Conservation (phyloP, 2,797 vertebrate species). For the Chiroxiphia lanceolata region DNA sequence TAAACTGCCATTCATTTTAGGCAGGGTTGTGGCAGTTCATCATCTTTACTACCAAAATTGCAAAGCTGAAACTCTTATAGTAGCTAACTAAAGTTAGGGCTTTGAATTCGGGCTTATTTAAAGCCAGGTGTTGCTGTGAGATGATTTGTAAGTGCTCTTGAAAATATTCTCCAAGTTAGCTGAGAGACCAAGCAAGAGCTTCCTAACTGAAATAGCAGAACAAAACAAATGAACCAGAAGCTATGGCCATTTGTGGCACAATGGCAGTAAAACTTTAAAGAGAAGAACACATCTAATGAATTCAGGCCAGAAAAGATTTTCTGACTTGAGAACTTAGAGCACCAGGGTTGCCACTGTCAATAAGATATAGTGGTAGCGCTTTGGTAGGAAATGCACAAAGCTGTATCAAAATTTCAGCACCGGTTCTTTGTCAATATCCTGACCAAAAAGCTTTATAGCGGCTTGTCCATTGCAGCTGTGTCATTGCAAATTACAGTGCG, state of each 20-base stretch:
- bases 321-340: not conserved
- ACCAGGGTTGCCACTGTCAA: not conserved
- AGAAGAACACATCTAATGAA: not conserved
- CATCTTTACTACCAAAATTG: not conserved
- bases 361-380: not conserved
- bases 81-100: not conserved
- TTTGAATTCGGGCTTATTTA: not conserved
- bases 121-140: not conserved
- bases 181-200: not conserved
- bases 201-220: not conserved
- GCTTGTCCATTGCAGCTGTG: not conserved
- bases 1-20: not conserved
- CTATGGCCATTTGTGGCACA: no score
- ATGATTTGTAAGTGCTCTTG: not conserved
- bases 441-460: not conserved
- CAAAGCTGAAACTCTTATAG: not conserved
- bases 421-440: not conserved
- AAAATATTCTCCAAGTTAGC: not conserved
- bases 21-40: not conserved
- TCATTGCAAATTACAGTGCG: not conserved
- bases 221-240: not conserved
- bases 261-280: no score
- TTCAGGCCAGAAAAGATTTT: not conserved
- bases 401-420: not conserved
- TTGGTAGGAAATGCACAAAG: not conserved